Base-by-base conservation (phyloP, 2,888 invertebrate genomes). In the Habrosyne pyritoides region DNA sequence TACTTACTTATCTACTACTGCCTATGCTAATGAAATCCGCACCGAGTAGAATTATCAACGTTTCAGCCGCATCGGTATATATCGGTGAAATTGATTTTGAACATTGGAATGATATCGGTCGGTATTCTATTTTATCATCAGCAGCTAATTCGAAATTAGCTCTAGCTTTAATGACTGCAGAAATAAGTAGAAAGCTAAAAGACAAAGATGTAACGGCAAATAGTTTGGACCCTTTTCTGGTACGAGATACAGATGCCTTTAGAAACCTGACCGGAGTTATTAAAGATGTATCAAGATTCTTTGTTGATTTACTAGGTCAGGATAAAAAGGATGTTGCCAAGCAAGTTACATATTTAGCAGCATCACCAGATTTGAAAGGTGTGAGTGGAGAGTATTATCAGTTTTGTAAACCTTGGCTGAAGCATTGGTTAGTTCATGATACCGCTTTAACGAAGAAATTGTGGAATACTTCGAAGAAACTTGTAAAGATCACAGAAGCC, bases 151-250 rank as follows among this genome's bases (percentile, higher is more conserved):
- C 90, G 0, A 95, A 96, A 84, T 80, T 96, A 51, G 95, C 95
- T 0, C 93, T 93, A 68, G 74, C 94, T n/a, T 77, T 96, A 2
- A 95, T 95, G 59, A 94, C 94, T 1, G 90, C 82, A 49, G 94
- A 95, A 82, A 79, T 96, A 30, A 89, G 94, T 21, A 86, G 86
- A 58, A 85, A 86, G 71, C 70, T 95, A 14, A 70, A 91, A 83
- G 93, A 93, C 82, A 77, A 76, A 24, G 93, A 93, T 49, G 94
- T 96, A 0, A 95, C 95, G 2, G 94, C 93, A 0, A 95, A 96
- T 75, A 94, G 94, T 47, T 93, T 94, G 51, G 95, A 96, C 82
- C 90, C 91, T 0, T 91, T 84, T 42, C 10, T 91, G 0, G 89
- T 87, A 2, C 75, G 75, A 10, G 87, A 84, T 56, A 91, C 91